Percentiles rank a stretch among this genome's conserved stretches.
Conservation (phyloP, 2,113 vertebrate species). For the Physeter macrocephalus region DNA sequence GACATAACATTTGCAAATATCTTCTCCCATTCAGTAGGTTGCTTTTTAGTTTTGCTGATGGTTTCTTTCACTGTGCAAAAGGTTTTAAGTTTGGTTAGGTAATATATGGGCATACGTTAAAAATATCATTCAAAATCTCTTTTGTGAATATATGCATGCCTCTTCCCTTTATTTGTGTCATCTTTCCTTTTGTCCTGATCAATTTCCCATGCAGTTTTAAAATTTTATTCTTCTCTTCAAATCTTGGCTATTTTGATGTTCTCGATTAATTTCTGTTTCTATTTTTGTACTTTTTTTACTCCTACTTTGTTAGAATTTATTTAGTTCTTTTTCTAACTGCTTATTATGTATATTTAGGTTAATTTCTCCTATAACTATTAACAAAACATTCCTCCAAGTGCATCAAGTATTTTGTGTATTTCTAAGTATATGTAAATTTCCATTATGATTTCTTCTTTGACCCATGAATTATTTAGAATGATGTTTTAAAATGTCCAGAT, state of each 20-base stretch:
- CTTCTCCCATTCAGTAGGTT: not conserved
- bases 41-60: not conserved
- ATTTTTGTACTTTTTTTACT: not conserved
- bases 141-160: not conserved
- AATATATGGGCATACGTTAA: not conserved
- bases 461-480: not conserved
- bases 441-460: not conserved
- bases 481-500: not conserved
- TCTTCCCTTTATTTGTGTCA: not conserved
- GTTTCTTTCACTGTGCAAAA: not conserved
- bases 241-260: not conserved
- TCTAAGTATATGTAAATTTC: not conserved
- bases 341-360: not conserved
- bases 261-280: not conserved
- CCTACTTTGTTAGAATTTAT: not conserved
- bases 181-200: not conserved
- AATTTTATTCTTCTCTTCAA: not conserved
- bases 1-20: not conserved
- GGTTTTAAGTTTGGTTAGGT: not conserved
- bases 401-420: not conserved
- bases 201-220: not conserved
- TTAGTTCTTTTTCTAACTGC: not conserved
- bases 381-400: not conserved
- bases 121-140: not conserved
- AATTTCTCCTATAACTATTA: not conserved